A percentile compares a stretch with the other conserved stretches of the same genome.
Conservation (phyloP, 2,113 vertebrate genomes). For the Octodon degus region DNA sequence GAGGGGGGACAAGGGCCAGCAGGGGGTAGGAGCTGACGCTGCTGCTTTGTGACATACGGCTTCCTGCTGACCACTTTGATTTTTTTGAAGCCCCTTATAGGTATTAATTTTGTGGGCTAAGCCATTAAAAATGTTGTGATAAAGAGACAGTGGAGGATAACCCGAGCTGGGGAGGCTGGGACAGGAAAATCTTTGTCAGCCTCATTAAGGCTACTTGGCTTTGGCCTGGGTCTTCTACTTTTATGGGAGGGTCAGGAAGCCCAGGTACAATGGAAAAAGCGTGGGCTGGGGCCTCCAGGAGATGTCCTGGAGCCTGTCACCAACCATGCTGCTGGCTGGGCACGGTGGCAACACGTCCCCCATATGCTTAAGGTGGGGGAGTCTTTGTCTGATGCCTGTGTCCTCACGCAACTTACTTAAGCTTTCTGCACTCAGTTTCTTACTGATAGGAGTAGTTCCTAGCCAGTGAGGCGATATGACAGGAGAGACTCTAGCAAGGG, state of each 20-base stretch:
- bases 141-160: neutral
- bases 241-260: neutral
- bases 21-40: neutral
- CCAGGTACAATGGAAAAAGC: neutral
- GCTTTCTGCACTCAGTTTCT: neutral
- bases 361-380: neutral
- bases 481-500: too few species aligned
- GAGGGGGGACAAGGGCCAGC: neutral
- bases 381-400: neutral
- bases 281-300: neutral
- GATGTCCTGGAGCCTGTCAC: too few species aligned
- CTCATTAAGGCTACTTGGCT: neutral
- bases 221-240: neutral
- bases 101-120: neutral
- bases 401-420: neutral
- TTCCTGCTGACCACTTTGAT: neutral
- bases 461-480: neutral
- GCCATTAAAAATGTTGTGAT: neutral
- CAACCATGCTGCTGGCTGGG: neutral
- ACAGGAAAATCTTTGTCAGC: neutral
- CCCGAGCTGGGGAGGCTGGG: neutral
- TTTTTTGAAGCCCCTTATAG: neutral
- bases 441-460: neutral
- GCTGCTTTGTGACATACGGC: neutral
- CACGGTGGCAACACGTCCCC: accelerated